These are phyloP conservation scores for Chiloscyllium plagiosum DNA, from an alignment of 2,113 vertebrate genomes.

Conservation along the genomic window DNA sequence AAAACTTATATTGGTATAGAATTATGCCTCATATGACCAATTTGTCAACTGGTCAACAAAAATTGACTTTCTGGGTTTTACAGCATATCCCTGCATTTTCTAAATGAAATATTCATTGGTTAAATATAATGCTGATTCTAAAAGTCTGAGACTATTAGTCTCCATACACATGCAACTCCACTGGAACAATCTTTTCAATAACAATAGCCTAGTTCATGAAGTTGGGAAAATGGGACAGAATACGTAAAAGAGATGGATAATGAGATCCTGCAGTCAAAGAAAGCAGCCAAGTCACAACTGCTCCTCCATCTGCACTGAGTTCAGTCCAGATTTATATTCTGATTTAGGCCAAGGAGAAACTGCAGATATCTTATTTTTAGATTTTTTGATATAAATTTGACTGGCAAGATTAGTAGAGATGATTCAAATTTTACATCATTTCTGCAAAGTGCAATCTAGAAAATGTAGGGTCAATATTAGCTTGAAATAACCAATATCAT, in stretches of 20 bases:
- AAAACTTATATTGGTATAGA: neutral
- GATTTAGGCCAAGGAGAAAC: neutral
- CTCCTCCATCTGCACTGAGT: neutral
- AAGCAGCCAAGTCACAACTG: neutral
- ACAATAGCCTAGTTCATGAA: neutral
- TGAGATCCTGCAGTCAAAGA: neutral
- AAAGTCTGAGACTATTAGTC: neutral
- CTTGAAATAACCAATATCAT: neutral
- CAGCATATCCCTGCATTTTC: neutral
- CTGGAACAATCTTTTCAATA: neutral
- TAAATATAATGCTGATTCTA: too few species aligned
- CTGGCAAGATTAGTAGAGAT: neutral
- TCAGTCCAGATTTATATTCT: neutral
- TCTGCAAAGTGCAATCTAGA: neutral
- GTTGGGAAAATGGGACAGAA: neutral
- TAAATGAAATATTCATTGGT: neutral
- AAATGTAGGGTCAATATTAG: neutral
- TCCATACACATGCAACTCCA: neutral
- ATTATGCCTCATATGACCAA: neutral
- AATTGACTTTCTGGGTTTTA: neutral
- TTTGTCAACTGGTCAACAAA: neutral
- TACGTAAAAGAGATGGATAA: neutral
- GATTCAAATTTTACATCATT: neutral
- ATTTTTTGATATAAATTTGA: neutral
- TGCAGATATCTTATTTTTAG: neutral